Percentiles rank a stretch among this genome's conserved stretches.
These are phyloP conservation scores for Mesocentrotus franciscanus DNA, from an alignment of 53 echinoderm and acorn worm species.

Conservation along the genomic window DNA sequence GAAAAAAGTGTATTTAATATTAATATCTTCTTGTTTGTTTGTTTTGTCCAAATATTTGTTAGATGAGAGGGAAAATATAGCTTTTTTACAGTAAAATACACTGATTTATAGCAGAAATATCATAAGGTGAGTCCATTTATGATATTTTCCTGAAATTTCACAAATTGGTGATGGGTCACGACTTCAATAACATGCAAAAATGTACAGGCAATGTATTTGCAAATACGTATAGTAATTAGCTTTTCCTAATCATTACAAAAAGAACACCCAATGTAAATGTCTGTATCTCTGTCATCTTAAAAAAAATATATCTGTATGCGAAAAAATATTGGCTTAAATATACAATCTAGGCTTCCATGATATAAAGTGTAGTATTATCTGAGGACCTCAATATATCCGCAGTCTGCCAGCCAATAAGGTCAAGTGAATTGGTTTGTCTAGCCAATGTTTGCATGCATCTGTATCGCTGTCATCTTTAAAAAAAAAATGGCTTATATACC, in stretches of 20 bases:
- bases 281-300: too few relatives aligned
- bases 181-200: too few relatives aligned
- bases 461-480: not conserved
- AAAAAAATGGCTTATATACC: not conserved
- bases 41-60: not conserved
- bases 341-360: not conserved
- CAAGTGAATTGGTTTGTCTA: constrained; percentile 34
- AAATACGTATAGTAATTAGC: too few relatives aligned
- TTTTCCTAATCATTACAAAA: too few relatives aligned
- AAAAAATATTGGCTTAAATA: not conserved
- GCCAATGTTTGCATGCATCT: constrained; percentile 50
- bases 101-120: not conserved
- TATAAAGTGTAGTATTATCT: not conserved
- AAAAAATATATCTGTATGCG: too few relatives aligned
- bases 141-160: too few relatives aligned
- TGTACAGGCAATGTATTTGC: too few relatives aligned
- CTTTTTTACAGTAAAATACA: not conserved
- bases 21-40: not conserved
- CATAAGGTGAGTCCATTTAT: not conserved
- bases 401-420: constrained; percentile 12
- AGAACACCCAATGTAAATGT: too few relatives aligned
- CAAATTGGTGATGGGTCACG: too few relatives aligned
- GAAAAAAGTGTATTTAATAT: not conserved
- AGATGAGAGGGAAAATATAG: not conserved
- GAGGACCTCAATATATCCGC: not conserved